These are phyloP conservation scores for Eupleurogrammus muticus DNA, from an alignment of 2,797 vertebrate species.

Conservation along the genomic window DNA sequence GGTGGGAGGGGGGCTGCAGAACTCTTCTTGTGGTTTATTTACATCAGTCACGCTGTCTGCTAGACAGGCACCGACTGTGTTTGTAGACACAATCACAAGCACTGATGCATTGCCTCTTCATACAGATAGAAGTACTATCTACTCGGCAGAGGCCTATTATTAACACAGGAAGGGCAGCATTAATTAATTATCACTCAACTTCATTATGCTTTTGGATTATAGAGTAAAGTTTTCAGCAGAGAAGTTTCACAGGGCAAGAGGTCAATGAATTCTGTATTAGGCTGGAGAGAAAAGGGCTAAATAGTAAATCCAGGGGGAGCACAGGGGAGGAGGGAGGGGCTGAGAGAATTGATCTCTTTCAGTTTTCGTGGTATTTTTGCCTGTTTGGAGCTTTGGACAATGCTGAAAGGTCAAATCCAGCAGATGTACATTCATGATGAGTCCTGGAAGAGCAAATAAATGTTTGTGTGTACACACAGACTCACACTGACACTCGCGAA, in stretches of 20 bases:
- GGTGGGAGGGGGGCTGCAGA: constrained; percentile 20
- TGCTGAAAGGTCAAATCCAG: constrained; percentile 70
- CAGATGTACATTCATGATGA: constrained; percentile 44
- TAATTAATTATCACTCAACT: constrained; percentile 53
- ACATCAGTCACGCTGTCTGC: constrained; percentile 21
- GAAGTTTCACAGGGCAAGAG: constrained; percentile 44
- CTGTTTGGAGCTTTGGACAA: constrained; percentile 50
- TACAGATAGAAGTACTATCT: constrained; percentile 43
- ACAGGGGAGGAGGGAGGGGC: constrained; percentile 27
- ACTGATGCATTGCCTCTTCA: constrained; percentile 21
- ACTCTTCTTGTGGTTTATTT: constrained; percentile 33
- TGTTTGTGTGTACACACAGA: constrained; percentile 46
- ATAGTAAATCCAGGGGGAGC: constrained; percentile 31
- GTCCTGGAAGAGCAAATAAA: constrained; percentile 52
- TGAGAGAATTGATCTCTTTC: constrained; percentile 59
- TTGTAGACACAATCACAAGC: constrained; percentile 33
- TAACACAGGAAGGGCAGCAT: constrained; percentile 30
- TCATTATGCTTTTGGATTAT: constrained; percentile 49
- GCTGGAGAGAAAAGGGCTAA: constrained; percentile 19
- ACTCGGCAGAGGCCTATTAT: constrained; percentile 3
- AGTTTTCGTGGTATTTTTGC: constrained; percentile 53
- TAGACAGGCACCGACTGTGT: constrained; percentile 29
- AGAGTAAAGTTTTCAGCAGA: constrained; percentile 36
- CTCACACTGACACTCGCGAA: constrained; percentile 45
- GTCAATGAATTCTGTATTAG: constrained; percentile 53